Percentiles rank a stretch among this genome's conserved stretches.
Evolutionary conservation across 1,140 invertebrate species (phyloP).

Genomic region (Leptopilina clavipes): DNA sequence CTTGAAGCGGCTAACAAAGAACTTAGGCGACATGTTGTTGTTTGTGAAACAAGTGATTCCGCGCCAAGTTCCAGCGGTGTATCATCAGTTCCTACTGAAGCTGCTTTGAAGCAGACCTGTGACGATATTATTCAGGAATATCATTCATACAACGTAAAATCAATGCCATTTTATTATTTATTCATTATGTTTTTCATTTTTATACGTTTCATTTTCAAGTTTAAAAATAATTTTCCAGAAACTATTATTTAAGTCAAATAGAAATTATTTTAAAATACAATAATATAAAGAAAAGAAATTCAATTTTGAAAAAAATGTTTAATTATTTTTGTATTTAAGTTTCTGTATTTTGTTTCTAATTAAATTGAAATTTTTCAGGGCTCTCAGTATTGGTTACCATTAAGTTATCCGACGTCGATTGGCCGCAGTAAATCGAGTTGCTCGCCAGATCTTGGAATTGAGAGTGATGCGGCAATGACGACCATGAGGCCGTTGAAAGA

Average conservation of each 20-base stretch:
- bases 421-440: conserved; percentile 74
- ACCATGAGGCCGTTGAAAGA: conserved; percentile 72
- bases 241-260: too few species aligned
- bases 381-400: conserved; percentile 65
- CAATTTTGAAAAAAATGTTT: too few species aligned
- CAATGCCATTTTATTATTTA: neutral
- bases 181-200: conserved; percentile 30
- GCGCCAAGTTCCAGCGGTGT: conserved; percentile 70
- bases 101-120: conserved; percentile 58
- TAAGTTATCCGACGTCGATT: conserved; percentile 59
- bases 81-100: conserved; percentile 66
- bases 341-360: neutral
- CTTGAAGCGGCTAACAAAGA: conserved; percentile 69
- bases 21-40: conserved; percentile 65
- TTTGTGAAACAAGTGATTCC: conserved; percentile 68
- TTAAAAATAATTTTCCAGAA: too few species aligned
- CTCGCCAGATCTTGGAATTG: conserved; percentile 84
- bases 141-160: conserved; percentile 64
- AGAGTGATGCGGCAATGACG: conserved; percentile 78
- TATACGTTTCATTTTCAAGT: conserved; percentile 7
- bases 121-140: conserved; percentile 66
- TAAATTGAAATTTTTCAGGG: conserved; percentile 64
- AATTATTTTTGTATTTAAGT: too few species aligned
- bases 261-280: too few species aligned
- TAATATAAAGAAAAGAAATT: too few species aligned